Evolutionary conservation across 2,888 invertebrate genomes (phyloP).

Genomic region (Matsumyia berberina): DNA sequence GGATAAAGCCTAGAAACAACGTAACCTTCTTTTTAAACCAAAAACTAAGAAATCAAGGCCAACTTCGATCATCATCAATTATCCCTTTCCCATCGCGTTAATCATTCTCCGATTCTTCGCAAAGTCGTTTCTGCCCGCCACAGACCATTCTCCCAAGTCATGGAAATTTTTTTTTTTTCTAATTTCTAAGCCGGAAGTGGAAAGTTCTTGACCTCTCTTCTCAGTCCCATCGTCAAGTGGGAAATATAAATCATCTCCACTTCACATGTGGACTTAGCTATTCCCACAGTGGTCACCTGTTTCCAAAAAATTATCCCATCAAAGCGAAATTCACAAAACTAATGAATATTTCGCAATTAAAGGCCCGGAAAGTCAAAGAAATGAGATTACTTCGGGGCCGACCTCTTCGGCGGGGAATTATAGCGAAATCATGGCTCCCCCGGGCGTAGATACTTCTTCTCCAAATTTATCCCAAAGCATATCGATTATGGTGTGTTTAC

Average conservation of each 20-base stretch:
- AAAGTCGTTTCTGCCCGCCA: not conserved
- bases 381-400: conserved; percentile 24
- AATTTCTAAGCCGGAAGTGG: conserved; percentile 30
- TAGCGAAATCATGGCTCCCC: conserved; percentile 35
- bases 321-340: conserved; percentile 24
- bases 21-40: too few species aligned
- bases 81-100: not conserved
- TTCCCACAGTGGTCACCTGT: conserved; percentile 53
- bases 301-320: conserved; percentile 22
- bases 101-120: not conserved
- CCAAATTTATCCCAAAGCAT: conserved; percentile 20
- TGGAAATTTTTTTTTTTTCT: not conserved
- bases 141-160: not conserved
- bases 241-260: conserved; percentile 28
- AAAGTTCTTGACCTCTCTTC: conserved; percentile 48
- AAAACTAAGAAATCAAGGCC: not conserved
- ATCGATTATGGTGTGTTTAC: conserved; percentile 29
- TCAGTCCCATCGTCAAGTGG: conserved; percentile 14
- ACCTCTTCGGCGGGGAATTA: conserved; percentile 9
- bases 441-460: conserved; percentile 18
- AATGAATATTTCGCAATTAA: conserved; percentile 45
- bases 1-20: too few species aligned
- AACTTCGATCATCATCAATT: not conserved
- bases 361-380: conserved; percentile 23
- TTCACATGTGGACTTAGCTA: conserved; percentile 7